Percentiles rank a stretch among this genome's conserved stretches.
These are phyloP conservation scores for Saturnia pavonia DNA, from an alignment of 2,888 invertebrate species.

Conservation along the genomic window DNA sequence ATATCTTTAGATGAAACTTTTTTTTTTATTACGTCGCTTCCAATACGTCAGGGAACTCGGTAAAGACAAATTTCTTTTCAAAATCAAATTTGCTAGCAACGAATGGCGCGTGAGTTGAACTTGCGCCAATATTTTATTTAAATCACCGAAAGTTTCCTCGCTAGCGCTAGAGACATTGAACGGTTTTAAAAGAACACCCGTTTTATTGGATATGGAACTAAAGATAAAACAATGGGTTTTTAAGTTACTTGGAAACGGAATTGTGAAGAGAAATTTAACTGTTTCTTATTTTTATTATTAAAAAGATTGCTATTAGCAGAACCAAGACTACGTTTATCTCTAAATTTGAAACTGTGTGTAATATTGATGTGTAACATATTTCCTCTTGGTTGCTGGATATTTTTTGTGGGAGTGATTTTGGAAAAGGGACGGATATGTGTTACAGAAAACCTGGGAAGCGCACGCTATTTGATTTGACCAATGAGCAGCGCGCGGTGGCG, in stretches of 20 bases:
- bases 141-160: slow-evolving; percentile 55
- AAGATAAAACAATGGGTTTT: slow-evolving; percentile 7
- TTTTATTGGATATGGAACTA: slow-evolving; percentile 19
- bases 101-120: slow-evolving; percentile 60
- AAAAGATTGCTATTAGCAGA: neutral
- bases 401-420: too few relatives aligned
- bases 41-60: slow-evolving; percentile 39
- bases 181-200: slow-evolving; percentile 33
- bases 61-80: slow-evolving; percentile 59
- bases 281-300: neutral
- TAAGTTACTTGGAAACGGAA: neutral
- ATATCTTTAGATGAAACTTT: slow-evolving; percentile 10
- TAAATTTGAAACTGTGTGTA: too few relatives aligned
- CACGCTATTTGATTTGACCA: too few relatives aligned
- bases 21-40: slow-evolving; percentile 37
- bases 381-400: too few relatives aligned
- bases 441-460: too few relatives aligned
- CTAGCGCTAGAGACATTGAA: slow-evolving; percentile 47
- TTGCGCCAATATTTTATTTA: slow-evolving; percentile 69
- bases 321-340: neutral
- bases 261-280: neutral
- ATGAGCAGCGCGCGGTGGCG: too few relatives aligned
- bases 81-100: slow-evolving; percentile 58
- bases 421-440: too few relatives aligned
- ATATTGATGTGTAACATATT: too few relatives aligned